phyloP scores from a whole-genome alignment of 1,140 invertebrate species.

The Pachyrhynchus sulphureomaculatus region DNA sequence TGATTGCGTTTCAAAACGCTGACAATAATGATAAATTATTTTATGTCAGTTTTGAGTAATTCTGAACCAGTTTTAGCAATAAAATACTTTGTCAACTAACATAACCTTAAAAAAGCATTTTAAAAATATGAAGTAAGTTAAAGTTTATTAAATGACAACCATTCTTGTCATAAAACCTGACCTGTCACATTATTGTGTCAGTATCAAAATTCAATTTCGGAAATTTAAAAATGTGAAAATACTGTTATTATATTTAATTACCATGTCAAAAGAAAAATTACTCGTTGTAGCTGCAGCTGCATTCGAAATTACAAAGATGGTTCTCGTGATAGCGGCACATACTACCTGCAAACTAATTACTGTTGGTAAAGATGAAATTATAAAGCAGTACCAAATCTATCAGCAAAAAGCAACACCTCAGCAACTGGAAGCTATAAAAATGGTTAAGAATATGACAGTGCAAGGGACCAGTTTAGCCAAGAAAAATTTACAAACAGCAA shows the following conservation, averaged over 20 bases:
- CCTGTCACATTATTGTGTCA: too few species aligned
- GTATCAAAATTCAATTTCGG: too few species aligned
- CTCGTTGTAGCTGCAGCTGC: constrained; percentile 17
- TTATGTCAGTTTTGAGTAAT: too few species aligned
- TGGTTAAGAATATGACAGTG: constrained; percentile 4
- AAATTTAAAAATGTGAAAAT: constrained; percentile 9
- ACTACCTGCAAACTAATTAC: constrained; percentile 27
- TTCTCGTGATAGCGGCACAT: constrained; percentile 25
- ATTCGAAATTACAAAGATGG: constrained; percentile 37
- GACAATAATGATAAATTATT: too few species aligned
- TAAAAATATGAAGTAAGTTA: too few species aligned
- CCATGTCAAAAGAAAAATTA: constrained; percentile 33
- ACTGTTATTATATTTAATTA: too few species aligned
- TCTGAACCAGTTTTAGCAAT: too few species aligned
- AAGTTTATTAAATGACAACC: too few species aligned
- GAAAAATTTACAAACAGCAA: neutral
- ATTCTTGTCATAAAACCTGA: too few species aligned
- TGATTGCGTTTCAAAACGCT: too few species aligned
- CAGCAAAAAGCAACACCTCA: constrained; percentile 24
- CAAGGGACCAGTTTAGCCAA: constrained; percentile 3
- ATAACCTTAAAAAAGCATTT: too few species aligned
- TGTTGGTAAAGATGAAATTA: constrained; percentile 25
- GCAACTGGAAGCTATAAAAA: constrained; percentile 8
- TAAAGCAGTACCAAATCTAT: constrained; percentile 31
- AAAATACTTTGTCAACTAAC: too few species aligned